Base-by-base conservation (phyloP, 1,140 invertebrate genomes). In the Cataglyphis hispanica region DNA sequence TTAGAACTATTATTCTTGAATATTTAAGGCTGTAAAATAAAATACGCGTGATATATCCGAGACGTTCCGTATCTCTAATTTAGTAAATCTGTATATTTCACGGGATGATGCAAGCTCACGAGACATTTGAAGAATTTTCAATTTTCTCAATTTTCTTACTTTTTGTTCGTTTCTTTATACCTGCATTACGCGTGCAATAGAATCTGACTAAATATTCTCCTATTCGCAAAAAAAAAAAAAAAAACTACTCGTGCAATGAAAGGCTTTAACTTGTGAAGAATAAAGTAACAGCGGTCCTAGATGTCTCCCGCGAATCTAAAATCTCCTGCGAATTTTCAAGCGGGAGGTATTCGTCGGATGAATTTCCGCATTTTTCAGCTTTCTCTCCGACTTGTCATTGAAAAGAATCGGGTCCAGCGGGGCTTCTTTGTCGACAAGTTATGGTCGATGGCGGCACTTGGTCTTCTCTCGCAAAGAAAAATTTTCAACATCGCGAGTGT, bases 381-480 rank as follows among this genome's bases (percentile, higher is more conserved):
- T 74, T 72, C 78, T 60, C 53, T 6, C 8, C 53, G 67, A 83
- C 66, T 72, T 72, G 61, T 83, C 78, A 83, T 83, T 83, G 78
- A 83, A 83, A 83, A 74, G 78, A 83, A 83, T 53, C 53, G 50
- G 50, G 66, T 72, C 67, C 34, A n/a, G 66, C 25, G 53, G 60
- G 67, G 78, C 60, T 74, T 83, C 78, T 72, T 72, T 60, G 67
- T 31, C 78, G 78, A 60, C 78, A 81, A 81, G 78, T 72, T 72
- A 83, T 61, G 67, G 66, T 53, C 78, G 78, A 83, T 83, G 67
- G 66, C 67, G 67, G 53, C 56, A 60, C 78, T 83, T 72, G 72
- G 78, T 83, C 37, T 83, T 60, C 67, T 7, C 66, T 19, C 53
- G 53, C 67, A 34, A 34, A 43, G 78, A 83, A 83, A 83, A 83